Conservation (phyloP, 2,888 invertebrate genomes). For the Sarcophaga carnaria region DNA sequence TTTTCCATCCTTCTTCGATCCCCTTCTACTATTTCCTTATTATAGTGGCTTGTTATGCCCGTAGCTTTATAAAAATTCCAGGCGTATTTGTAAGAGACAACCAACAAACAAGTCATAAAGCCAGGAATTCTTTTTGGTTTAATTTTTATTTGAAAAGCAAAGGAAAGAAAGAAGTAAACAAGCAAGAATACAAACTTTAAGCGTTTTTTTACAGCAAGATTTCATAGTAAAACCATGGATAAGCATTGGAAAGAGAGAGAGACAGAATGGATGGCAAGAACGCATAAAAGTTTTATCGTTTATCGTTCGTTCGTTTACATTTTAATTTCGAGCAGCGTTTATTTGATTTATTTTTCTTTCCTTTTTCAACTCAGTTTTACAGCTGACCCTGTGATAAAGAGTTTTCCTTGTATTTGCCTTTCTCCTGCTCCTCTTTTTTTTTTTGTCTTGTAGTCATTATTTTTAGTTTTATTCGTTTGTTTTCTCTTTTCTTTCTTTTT, state of each 20-base stretch:
- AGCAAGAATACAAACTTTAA: too few species aligned
- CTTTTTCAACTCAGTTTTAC: slow-evolving; percentile 11
- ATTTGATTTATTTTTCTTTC: slow-evolving; percentile 54
- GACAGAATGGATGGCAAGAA: neutral
- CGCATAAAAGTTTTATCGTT: slow-evolving; percentile 14
- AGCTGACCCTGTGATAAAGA: slow-evolving; percentile 23
- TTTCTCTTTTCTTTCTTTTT: neutral
- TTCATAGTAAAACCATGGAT: neutral
- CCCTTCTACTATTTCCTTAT: too few species aligned
- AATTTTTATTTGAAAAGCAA: too few species aligned
- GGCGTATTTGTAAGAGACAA: too few species aligned
- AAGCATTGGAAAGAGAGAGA: neutral
- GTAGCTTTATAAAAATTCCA: too few species aligned
- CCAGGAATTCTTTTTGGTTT: too few species aligned
- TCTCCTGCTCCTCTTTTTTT: too few species aligned
- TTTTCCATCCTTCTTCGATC: too few species aligned
- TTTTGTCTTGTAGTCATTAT: neutral
- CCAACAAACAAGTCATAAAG: too few species aligned
- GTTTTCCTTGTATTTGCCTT: neutral
- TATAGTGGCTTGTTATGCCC: too few species aligned
- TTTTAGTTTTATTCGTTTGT: neutral
- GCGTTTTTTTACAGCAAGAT: too few species aligned
- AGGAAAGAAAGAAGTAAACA: too few species aligned
- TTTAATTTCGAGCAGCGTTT: slow-evolving; percentile 43
- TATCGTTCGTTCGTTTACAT: slow-evolving; percentile 35